These are phyloP conservation scores for Bradypodion pumilum DNA, from an alignment of 2,797 vertebrate species.

Conservation along the genomic window DNA sequence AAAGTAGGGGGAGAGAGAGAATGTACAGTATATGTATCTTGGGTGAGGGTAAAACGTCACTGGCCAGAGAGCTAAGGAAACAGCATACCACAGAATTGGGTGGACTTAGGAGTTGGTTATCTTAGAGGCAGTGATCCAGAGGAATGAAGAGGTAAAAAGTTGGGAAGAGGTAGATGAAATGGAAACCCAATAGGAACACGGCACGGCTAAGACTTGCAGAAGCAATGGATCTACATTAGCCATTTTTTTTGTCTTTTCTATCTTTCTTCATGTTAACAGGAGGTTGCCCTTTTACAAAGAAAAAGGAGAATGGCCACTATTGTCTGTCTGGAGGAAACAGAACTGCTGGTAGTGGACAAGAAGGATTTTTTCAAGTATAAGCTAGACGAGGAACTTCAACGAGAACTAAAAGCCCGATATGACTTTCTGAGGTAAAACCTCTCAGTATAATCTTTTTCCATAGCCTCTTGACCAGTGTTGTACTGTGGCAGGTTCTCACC, in stretches of 20 bases:
- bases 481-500: no score
- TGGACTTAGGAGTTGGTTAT: background rate
- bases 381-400: conserved; percentile 67
- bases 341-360: conserved; percentile 73
- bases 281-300: conserved; percentile 67
- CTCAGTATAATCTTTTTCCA: background rate
- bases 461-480: background rate
- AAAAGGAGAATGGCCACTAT: conserved; percentile 58
- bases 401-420: conserved; percentile 59
- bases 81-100: no score
- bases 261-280: conserved; percentile 43
- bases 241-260: no score
- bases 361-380: conserved; percentile 69
- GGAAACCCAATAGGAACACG: background rate
- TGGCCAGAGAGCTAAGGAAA: no score
- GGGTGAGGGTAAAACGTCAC: no score
- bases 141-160: background rate
- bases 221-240: background rate
- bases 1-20: background rate
- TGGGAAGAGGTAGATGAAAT: background rate
- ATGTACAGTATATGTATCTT: no score
- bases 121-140: background rate
- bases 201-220: background rate
- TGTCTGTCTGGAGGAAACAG: conserved; percentile 74
- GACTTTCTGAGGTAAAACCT: conserved; percentile 68